These are phyloP conservation scores for Agriopis marginaria DNA, from an alignment of 2,888 invertebrate genomes.

Conservation along the genomic window DNA sequence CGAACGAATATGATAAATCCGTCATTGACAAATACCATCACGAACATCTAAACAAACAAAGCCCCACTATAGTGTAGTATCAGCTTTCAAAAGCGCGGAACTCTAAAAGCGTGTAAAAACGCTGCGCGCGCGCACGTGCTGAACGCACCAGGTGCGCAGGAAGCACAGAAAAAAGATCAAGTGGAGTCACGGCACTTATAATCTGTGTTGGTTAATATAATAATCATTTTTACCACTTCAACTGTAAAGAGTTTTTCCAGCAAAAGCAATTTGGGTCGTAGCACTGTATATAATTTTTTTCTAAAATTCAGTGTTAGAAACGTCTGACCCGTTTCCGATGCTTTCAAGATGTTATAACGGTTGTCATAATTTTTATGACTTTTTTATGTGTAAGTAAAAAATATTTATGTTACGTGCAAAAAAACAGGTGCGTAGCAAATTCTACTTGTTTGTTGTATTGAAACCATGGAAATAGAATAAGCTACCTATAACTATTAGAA, in stretches of 20 bases:
- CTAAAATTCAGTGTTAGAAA: conserved; percentile 10
- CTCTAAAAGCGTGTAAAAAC: conserved; percentile 43
- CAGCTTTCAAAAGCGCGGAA: conserved; percentile 44
- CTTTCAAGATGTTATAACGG: conserved; percentile 32
- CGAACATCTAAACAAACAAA: conserved; percentile 43
- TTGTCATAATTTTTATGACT: conserved; percentile 23
- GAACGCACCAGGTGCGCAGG: conserved; percentile 65
- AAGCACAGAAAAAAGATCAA: conserved; percentile 49
- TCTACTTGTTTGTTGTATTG: not conserved
- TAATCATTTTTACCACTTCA: conserved; percentile 18
- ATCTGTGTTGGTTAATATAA: conserved; percentile 24
- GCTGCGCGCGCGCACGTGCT: conserved; percentile 62
- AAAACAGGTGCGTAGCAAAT: not conserved
- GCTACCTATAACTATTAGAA: not conserved
- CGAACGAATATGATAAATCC: not conserved
- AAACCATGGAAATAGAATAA: not conserved
- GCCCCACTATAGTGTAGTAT: conserved; percentile 36
- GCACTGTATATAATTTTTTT: conserved; percentile 13
- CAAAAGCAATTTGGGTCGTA: conserved; percentile 27
- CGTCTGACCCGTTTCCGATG: conserved; percentile 28
- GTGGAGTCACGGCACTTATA: conserved; percentile 22
- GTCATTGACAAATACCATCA: conserved; percentile 15
- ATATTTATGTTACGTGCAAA: conserved; percentile 12
- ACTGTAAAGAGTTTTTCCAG: conserved; percentile 39
- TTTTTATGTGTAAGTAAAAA: conserved; percentile 25